These are phyloP conservation scores for Parochlus steinenii DNA, from an alignment of 2,888 invertebrate species.

Conservation along the genomic window DNA sequence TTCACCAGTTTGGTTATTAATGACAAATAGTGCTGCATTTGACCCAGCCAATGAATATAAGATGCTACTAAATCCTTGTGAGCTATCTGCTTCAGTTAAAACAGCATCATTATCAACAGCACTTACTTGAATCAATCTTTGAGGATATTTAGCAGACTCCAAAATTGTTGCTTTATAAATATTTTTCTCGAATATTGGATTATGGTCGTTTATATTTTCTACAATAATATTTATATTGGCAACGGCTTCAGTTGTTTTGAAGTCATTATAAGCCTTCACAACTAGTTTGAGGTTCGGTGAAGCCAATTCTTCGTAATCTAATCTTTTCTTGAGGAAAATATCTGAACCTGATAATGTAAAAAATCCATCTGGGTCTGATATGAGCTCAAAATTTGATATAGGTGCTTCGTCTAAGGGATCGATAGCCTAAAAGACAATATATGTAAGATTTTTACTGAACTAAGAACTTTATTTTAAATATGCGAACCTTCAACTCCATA, in stretches of 20 bases:
- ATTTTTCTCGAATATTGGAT: constrained; percentile 49
- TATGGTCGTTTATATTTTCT: constrained; percentile 62
- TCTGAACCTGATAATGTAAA: constrained; percentile 43
- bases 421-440: constrained; percentile 50
- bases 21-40: constrained; percentile 52
- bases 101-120: constrained; percentile 56
- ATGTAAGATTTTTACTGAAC: no score
- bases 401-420: constrained; percentile 49
- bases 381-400: constrained; percentile 41
- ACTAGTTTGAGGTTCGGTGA: no score
- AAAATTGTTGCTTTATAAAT: constrained; percentile 52
- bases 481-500: no score
- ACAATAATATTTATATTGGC: constrained; percentile 54
- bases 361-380: constrained; percentile 34
- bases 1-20: constrained; percentile 50
- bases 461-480: no score
- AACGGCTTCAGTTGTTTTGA: no score
- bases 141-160: constrained; percentile 51
- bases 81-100: constrained; percentile 36
- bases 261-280: no score
- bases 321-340: no score
- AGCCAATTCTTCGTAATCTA: constrained; percentile 22
- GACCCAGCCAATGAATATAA: constrained; percentile 56
- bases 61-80: constrained; percentile 49
- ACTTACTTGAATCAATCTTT: constrained; percentile 46